Percentiles rank a stretch among this genome's conserved stretches.
Evolutionary conservation across 1,140 invertebrate species (phyloP).

Genomic region (Leptinotarsa texana): DNA sequence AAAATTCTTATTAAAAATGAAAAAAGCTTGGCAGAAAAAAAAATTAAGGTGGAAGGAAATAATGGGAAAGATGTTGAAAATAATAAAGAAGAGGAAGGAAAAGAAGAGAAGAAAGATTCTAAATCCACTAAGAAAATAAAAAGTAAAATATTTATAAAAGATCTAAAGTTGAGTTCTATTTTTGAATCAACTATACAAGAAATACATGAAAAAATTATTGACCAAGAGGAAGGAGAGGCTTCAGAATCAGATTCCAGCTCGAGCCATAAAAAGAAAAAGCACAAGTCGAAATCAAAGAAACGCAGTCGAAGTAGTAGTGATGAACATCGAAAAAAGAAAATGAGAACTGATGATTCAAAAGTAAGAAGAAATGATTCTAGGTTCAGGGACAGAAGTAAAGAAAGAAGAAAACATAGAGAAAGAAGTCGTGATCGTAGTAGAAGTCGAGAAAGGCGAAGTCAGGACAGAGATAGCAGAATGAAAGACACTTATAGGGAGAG

Average conservation of each 20-base stretch:
- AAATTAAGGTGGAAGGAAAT: conserved; percentile 39
- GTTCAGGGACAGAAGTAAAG: conserved; percentile 33
- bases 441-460: conserved; percentile 17
- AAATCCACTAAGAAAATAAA: conserved; percentile 57
- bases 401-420: conserved; percentile 39
- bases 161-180: conserved; percentile 58
- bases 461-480: conserved; percentile 43
- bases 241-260: conserved; percentile 62
- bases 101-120: conserved; percentile 41
- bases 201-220: conserved; percentile 66
- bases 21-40: conserved; percentile 43
- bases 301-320: conserved; percentile 52
- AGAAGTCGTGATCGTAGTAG: conserved; percentile 38
- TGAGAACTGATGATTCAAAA: conserved; percentile 38
- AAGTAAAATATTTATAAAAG: conserved; percentile 66
- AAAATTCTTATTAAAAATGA: conserved; percentile 51
- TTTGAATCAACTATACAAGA: conserved; percentile 69
- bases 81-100: conserved; percentile 12
- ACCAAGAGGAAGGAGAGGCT: conserved; percentile 61
- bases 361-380: conserved; percentile 47
- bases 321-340: conserved; percentile 52
- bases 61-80: conserved; percentile 22
- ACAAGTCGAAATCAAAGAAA: conserved; percentile 52
- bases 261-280: conserved; percentile 48
- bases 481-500: conserved; percentile 52